Base-by-base conservation (phyloP, 2,797 vertebrate species). In the Gymnopithys bicolor region DNA sequence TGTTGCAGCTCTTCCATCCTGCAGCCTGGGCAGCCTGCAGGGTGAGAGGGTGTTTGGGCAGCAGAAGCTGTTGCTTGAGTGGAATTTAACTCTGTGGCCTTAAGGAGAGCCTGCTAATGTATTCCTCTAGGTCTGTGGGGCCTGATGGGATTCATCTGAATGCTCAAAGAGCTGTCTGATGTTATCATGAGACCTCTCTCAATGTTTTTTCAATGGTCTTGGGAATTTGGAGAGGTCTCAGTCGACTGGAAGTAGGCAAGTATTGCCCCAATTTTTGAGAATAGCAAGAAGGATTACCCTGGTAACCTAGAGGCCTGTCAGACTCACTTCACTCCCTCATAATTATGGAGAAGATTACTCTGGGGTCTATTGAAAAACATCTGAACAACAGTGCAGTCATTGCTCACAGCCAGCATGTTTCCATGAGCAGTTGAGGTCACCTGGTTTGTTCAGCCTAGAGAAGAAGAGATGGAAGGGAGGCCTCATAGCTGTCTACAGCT, bases 1-100 rank as follows among this genome's bases (percentile, higher is more conserved):
- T 80, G 19, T 8, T 18, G 10, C 19, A 22, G n/a, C 28, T 46
- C 33, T 78, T 78, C 13, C 2, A 4, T 46, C 0, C 0, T 3
- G 1, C 49, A 60, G 46, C 15, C 59, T 60, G 16, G 45, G 32
- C 45, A 56, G 43, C 56, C 63, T 41, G 4, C 8, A 6, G 32
- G 11, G 41, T 45, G 19, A 1, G 3, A 62, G 45, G 33, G 13
- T 37, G 21, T 63, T 27, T 17, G 56, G 39, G 37, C 33, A 67
- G 23, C 45, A 52, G 37, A n/a, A 79, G 25, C 35, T 63, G 30
- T 51, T 53, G 14, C 58, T 62, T 30, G 58, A 63, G 45, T 59
- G n/a, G 68, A 53, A 25, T 49, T 58, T 23, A 49, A 43, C 41
- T 69, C 30, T 24, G 7, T 1, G 6, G 24, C 32, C 46, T 52